Base-by-base conservation (phyloP, 64 coral and sea anemone genomes). In the Actinia tenebrosa region DNA sequence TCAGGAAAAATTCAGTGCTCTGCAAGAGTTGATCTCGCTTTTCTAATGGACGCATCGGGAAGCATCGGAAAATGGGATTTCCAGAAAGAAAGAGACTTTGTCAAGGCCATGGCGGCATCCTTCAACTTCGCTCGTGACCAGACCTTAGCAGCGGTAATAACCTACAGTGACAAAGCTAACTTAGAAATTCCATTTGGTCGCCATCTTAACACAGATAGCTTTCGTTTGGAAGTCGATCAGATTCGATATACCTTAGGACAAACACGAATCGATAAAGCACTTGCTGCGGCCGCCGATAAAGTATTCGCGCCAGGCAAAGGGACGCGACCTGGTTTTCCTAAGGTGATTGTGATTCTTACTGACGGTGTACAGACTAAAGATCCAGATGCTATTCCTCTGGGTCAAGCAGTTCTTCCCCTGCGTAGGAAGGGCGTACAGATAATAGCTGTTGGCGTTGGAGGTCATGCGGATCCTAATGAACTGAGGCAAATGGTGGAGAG, bases 1-100 rank as follows among this genome's bases (percentile, higher is more conserved):
- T 77, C 82, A 89, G 88, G 69, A 50, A 81, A 79, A 59, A 42
- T 72, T 59, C 46, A 77, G 20, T 95, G 93, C 66, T 45, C 72
- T 16, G 88, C 63, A 55, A 96, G 90, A 17, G 85, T 87, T 54
- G 94, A 96, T 78, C 27, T 96, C 3, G 90, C 87, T 3, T 96
- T 92, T 45, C 84, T 96, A 68, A 92, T 96, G 94, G 94, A 96
- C 62, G 94, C 84, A n/a, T 96, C 94, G 20, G 94, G 91, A 16
- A 96, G 94, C 18, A 92, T 96, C 20, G 88, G 87, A 4, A 58
- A 72, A 10, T 71, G 81, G 1, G 90, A 96, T 77, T 92, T 86
- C 56, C 64, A 87, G 56, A 96, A 84, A 79, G 77, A 96, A 84
- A 86, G 87, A 77, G 85, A 92, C 50, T 96, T 96, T 81, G 88